Evolutionary conservation across 2,797 vertebrate species (phyloP), one percentile per base, ranked within the genome.

Genomic region (Melanogrammus aeglefinus): DNA sequence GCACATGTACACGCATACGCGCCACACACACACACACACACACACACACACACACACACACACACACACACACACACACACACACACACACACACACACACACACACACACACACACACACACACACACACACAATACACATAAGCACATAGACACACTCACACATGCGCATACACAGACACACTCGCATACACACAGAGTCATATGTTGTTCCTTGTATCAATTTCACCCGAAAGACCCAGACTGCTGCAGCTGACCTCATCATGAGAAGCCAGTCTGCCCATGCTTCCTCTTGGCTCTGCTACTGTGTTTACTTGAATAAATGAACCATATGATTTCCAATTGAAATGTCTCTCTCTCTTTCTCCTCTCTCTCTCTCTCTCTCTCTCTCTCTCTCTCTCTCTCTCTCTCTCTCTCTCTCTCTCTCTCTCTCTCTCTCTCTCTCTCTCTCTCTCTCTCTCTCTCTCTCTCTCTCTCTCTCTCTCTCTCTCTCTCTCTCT

Each of bases 271-370:
- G 63, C 63, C 63, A 69, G 63, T n/a, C 33, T 70, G 44, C 47
- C 41, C 63, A 69, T 69, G 63, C 63, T 69, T 69, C 63, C 63
- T 69, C 63, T 69, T 69, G 63, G 63, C 63, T 27, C 24, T 24
- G n/a, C 63, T 13, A 27, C 63, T 69, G 63, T 69, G 63, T 69
- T 69, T 69, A 69, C 63, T 69, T 69, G 63, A 69, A 69, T 69
- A 69, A 69, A 69, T 69, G 63, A 69, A 69, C 63, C 63, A 69
- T 69, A 69, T 69, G 63, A 69, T 69, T 24, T 69, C 57, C 57
- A 66, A 66, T 24, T 66, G 57, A 66, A 66, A 66, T 76, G 13
- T 76, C 76, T 76, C 18, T 76, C 75, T 76, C 18, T 69, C 57
- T 13, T 12, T n/a, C 51, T 24, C 31, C 31, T 38, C 24, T 13